Evolutionary conservation across 2,797 vertebrate genomes (phyloP).

Genomic region (Sebastes itinus): DNA sequence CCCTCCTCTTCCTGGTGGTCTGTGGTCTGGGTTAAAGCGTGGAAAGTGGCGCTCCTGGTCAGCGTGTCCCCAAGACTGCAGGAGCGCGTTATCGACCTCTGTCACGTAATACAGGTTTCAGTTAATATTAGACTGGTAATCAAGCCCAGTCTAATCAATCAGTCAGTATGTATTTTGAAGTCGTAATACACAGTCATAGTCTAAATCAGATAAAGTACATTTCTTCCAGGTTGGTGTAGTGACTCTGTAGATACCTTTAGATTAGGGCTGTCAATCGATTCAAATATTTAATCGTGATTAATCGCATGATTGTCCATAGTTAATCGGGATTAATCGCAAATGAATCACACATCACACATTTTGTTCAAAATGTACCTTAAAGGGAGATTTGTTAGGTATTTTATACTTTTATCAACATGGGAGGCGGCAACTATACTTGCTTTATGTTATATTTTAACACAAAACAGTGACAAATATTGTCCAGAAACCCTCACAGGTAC

Average conservation of each 20-base stretch:
- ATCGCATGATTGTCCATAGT: too few relatives aligned
- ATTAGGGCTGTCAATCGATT: not conserved
- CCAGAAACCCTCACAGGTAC: not conserved
- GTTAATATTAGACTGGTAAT: slow-evolving; percentile 16
- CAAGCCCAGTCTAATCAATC: slow-evolving; percentile 15
- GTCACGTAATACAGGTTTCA: slow-evolving; percentile 27
- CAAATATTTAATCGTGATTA: too few relatives aligned
- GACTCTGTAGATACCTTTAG: slow-evolving; percentile 28
- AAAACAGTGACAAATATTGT: not conserved
- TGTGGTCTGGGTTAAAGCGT: slow-evolving; percentile 36
- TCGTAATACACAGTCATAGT: not conserved
- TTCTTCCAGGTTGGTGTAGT: slow-evolving; percentile 7
- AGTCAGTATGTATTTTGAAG: slow-evolving; percentile 9
- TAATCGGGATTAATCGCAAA: not conserved
- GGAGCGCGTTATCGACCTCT: slow-evolving; percentile 71
- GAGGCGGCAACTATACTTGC: too few relatives aligned
- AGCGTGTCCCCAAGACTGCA: slow-evolving; percentile 60
- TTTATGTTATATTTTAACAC: too few relatives aligned
- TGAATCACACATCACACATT: not conserved
- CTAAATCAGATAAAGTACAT: slow-evolving; percentile 41
- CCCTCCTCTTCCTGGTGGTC: slow-evolving; percentile 39
- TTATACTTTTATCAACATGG: too few relatives aligned
- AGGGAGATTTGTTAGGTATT: too few relatives aligned
- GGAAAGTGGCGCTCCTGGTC: slow-evolving; percentile 63
- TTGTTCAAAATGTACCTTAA: not conserved